A percentile compares a stretch with the other conserved stretches of the same genome.
phyloP scores from a whole-genome alignment of 2,797 vertebrate genomes.

The Gallinago stenura region DNA sequence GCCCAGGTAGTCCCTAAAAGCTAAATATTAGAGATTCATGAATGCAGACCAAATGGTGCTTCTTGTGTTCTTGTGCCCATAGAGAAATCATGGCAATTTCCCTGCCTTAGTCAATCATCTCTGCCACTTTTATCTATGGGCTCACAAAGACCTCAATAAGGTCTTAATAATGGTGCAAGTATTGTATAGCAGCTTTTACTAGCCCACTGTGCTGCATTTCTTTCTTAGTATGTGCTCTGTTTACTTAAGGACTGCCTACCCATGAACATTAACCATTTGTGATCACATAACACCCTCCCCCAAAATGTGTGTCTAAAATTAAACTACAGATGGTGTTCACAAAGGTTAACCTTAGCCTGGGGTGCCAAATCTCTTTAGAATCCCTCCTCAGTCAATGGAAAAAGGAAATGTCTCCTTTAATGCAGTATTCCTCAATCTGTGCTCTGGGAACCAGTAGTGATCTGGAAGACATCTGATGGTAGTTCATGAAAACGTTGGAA shows the following conservation, averaged over 20 bases:
- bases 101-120: background rate
- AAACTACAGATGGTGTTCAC: constrained; percentile 44
- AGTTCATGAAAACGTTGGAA: constrained; percentile 56
- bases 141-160: background rate
- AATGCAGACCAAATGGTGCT: background rate
- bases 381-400: background rate
- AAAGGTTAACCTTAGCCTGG: constrained; percentile 28
- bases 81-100: background rate
- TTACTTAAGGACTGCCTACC: background rate
- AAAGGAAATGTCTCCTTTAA: constrained; percentile 59
- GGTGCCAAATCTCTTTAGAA: constrained; percentile 30
- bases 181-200: constrained; percentile 1
- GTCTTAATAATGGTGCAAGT: background rate
- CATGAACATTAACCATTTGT: constrained; percentile 28
- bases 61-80: background rate
- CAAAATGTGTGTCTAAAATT: constrained; percentile 41
- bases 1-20: background rate
- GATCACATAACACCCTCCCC: background rate
- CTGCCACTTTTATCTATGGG: background rate
- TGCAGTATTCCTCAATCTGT: constrained; percentile 19
- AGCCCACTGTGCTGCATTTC: background rate
- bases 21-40: background rate
- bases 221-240: background rate
- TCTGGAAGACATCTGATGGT: constrained; percentile 71
- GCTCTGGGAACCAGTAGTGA: constrained; percentile 48